Conservation (phyloP, 2,888 invertebrate species). For the Mimas tiliae region DNA sequence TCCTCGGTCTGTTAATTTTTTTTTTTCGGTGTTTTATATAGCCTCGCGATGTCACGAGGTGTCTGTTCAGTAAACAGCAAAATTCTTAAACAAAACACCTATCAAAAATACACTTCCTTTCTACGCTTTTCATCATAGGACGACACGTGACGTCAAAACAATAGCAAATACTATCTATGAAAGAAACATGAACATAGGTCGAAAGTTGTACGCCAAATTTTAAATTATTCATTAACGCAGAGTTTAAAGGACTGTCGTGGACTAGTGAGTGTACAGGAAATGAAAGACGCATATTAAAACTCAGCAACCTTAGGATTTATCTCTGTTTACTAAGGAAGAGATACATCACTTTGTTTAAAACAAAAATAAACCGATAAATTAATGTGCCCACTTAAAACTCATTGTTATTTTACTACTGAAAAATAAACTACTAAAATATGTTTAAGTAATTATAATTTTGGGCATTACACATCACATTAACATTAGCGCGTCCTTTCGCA, state of each 20-base stretch:
- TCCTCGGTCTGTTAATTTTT: too few relatives aligned
- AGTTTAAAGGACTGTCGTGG: not conserved
- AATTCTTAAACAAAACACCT: too few relatives aligned
- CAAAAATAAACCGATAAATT: not conserved
- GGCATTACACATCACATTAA: too few relatives aligned
- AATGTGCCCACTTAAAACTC: not conserved
- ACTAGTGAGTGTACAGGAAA: constrained; percentile 17
- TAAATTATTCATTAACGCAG: constrained; percentile 6
- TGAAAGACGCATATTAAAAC: constrained; percentile 1
- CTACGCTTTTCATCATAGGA: not conserved
- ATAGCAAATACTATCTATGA: constrained; percentile 3
- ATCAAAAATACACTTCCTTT: too few relatives aligned
- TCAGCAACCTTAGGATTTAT: constrained; percentile 11
- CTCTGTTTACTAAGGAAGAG: constrained; percentile 7
- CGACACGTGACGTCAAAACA: not conserved
- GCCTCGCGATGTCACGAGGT: too few relatives aligned
- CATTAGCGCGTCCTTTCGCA: too few relatives aligned
- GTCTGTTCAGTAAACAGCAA: too few relatives aligned
- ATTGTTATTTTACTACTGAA: too few relatives aligned
- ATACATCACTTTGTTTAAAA: not conserved
- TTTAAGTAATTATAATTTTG: too few relatives aligned
- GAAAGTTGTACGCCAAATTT: constrained; percentile 1
- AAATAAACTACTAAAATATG: too few relatives aligned
- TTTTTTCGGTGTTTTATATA: too few relatives aligned
- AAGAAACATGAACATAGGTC: not conserved